Evolutionary conservation across 2,113 vertebrate species (phyloP), one percentile per base, ranked within the genome.

Genomic region (Amphiprion ocellaris): DNA sequence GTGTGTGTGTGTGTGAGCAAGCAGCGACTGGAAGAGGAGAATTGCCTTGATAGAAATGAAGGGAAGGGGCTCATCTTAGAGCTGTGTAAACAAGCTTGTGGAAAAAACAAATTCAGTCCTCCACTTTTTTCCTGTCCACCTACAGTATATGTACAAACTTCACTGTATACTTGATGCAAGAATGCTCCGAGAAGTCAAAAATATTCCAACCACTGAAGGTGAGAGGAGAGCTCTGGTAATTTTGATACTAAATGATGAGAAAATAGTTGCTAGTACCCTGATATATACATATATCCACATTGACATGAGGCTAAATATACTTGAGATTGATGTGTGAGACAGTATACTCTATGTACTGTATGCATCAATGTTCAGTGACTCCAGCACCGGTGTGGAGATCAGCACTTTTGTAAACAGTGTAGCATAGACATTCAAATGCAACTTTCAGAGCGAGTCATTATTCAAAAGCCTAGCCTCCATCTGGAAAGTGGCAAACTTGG

Each of bases 401-500:
- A 89, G 83, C 82, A 83, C 75, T 85, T 91, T 85, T 89, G 46
- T 76, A 86, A 92, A 91, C 90, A 87, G 65, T 74, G 67, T 82
- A 85, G 78, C 63, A 44, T 80, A 87, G 85, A 86, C 81, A 89
- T 89, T 88, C 83, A 81, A 84, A 88, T 81, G 79, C 82, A 93
- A 94, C 92, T 89, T 93, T 91, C 85, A 74, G 81, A 87, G 87
- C 86, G 63, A 88, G 89, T 94, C 91, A 93, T 94, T 94, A 93
- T 95, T 94, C 90, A 94, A 88, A 86, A 92, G 91, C 90, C 84
- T 64, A 81, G 90, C 83, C 90, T 94, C 94, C 93, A 94, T 94
- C 94, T 95, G 95, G 94, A 94, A 94, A 92, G 93, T 93, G 93
- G 89, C 92, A 93, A 93, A 93, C 91, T 94, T 94, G 94, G 91